Evolutionary conservation across 2,888 invertebrate genomes (phyloP), one percentile per base, ranked within the genome.

Genomic region (Plutella xylostella): DNA sequence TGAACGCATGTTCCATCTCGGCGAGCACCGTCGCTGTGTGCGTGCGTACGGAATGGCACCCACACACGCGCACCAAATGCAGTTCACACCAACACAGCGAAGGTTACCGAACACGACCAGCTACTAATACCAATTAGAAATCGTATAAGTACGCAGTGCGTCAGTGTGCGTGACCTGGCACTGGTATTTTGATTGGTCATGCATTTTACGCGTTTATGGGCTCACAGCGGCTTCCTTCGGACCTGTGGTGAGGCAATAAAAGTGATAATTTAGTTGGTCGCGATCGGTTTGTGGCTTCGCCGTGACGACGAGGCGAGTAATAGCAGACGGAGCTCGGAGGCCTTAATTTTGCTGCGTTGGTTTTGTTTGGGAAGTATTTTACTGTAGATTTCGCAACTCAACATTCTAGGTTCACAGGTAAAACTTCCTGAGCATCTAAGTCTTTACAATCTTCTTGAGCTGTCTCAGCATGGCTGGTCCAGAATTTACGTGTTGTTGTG

Each of bases 151-250:
- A 42, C 35, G 40, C 31, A 45, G 38, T 46, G 21, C 33, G 9
- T 3, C 1, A 49, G 74, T 76, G 69, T 71, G 73, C 49, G 78
- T 76, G 71, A 61, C 61, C 69, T 68, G 72, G 68, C 79, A 69
- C 78, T 82, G 82, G 82, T 83, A 83, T 83, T 83, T 83, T 83
- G 82, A 83, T 83, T 83, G 82, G 82, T 82, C 82, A 83, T 83
- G 82, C 82, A 82, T 82, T 82, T 82, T 77, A 79, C 79, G 77
- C 77, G 79, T 82, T 79, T 80, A 82, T 71, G 70, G 56, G 56
- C 63, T 55, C 60, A 61, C 60, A 61, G 63, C 57, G 63, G 67
- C 64, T 65, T 66, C 48, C 33, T 42, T 35, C 41, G 11, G 18
- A 65, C 65, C 66, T 69, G 74, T 68, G 71, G 69, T 60, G 63